A percentile compares a stretch with the other conserved stretches of the same genome.
Conservation (phyloP, 92 coral and sea anemone species). For the Porites lobata region DNA sequence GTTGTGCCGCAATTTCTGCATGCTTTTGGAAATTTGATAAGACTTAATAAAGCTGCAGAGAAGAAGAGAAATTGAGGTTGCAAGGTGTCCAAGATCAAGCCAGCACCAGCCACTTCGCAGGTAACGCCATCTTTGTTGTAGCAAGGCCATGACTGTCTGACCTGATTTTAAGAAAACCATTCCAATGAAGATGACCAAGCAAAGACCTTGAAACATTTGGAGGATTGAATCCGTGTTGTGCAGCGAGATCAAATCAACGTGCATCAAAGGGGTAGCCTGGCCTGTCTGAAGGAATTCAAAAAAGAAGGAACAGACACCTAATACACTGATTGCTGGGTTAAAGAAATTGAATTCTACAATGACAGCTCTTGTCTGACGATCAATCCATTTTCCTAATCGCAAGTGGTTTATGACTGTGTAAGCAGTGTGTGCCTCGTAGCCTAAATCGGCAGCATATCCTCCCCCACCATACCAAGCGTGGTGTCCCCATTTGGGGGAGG, state of each 20-base stretch:
- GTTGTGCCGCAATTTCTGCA: background rate
- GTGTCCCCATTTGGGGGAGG: background rate
- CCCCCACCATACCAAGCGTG: constrained; percentile 17
- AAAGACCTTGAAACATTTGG: constrained; percentile 1
- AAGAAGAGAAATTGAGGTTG: background rate
- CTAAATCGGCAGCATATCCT: constrained; percentile 3
- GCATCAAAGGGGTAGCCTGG: background rate
- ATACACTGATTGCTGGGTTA: background rate
- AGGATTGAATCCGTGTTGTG: background rate
- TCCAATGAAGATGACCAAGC: background rate
- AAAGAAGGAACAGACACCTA: background rate
- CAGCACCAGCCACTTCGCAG: background rate
- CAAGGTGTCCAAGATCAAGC: background rate
- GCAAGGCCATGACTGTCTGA: background rate
- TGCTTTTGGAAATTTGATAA: background rate
- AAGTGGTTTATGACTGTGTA: background rate
- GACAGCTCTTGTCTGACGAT: constrained; percentile 19
- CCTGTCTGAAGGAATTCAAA: constrained; percentile 3
- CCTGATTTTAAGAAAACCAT: background rate
- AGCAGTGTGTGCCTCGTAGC: constrained; percentile 18
- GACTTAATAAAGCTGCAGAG: background rate
- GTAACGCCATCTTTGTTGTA: background rate
- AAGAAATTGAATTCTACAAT: background rate
- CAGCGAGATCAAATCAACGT: background rate
- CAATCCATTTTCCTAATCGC: background rate